Conservation (phyloP, 2,888 invertebrate genomes). For the Lepeophtheirus nordmannii region DNA sequence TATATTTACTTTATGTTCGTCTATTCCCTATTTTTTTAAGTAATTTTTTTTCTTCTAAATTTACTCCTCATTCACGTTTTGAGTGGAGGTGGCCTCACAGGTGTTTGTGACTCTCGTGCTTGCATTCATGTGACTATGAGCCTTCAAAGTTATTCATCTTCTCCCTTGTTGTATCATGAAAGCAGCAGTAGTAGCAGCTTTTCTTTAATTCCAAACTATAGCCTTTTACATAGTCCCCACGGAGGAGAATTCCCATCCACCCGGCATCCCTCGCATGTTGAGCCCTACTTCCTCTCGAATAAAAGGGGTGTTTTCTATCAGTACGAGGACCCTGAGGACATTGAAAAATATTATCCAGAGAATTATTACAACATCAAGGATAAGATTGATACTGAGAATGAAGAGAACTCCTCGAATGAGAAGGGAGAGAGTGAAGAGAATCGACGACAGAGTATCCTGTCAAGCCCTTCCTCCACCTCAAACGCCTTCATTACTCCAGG, state of each 20-base stretch:
- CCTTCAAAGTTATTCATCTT: no score
- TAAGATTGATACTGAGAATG: not conserved
- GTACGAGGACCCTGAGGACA: not conserved
- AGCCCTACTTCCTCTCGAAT: conserved; percentile 1
- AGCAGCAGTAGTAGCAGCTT: no score
- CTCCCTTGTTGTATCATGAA: no score
- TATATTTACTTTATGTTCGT: not conserved
- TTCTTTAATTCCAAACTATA: no score
- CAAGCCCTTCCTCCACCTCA: not conserved
- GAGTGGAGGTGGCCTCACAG: not conserved
- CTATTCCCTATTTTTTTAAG: not conserved
- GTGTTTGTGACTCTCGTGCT: no score
- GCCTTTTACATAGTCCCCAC: not conserved
- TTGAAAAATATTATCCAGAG: conserved; percentile 1
- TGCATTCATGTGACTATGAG: no score
- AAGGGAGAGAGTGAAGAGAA: not conserved
- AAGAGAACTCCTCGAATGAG: not conserved
- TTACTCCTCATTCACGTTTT: not conserved
- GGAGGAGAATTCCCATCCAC: not conserved
- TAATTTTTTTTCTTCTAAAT: not conserved
- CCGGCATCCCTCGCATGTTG: not conserved
- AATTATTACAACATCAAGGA: not conserved
- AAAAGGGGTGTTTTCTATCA: not conserved
- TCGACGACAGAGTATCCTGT: not conserved
- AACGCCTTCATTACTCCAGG: not conserved